Base-by-base conservation (phyloP, 2,888 invertebrate genomes). In the Idaea biselata region DNA sequence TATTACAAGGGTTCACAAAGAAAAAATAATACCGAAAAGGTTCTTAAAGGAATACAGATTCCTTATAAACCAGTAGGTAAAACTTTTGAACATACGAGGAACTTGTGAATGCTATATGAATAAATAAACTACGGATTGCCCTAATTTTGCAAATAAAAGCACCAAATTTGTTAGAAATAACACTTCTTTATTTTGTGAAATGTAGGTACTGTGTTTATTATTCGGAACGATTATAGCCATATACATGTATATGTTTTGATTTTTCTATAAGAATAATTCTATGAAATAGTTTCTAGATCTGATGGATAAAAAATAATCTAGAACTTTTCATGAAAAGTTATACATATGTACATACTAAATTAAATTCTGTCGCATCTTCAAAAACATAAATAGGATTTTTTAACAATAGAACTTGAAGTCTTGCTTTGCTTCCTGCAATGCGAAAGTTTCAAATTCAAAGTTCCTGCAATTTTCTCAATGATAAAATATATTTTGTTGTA, bases 91-190 rank as follows among this genome's bases (percentile, higher is more conserved):
- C 44, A 59, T 59, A 56, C 17, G 56, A 56, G 56, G 18, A 60
- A 62, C 32, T 59, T 4, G 33, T 59, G 58, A 63, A 16, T 63
- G 58, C 60, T 59, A 60, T 60, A 59, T 63, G 65, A 65, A 63
- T 65, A 58, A 63, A 65, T 65, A 33, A 63, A 59, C 60, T 63
- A 44, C 25, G 62, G 33, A 59, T 61, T 59, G 44, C 56, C 44
- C 44, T 60, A 56, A 65, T 65, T 61, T 65, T 58, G 56, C 17
- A 56, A 56, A 56, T 56, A 56, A 56, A 18, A 44, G 44, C 44
- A 44, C 14, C 11, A 44, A 44, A 44, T 44, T 44, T 44, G 6
- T 44, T 44, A 44, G 44, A 14, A 44, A 7, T 14, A 44, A 44
- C 7, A 44, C 44, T 44, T 44, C 11, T 44, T 44, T 44, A 0